Percentiles rank a stretch among this genome's conserved stretches.
phyloP scores from a whole-genome alignment of 2,113 vertebrate genomes.

The Pteropus alecto region DNA sequence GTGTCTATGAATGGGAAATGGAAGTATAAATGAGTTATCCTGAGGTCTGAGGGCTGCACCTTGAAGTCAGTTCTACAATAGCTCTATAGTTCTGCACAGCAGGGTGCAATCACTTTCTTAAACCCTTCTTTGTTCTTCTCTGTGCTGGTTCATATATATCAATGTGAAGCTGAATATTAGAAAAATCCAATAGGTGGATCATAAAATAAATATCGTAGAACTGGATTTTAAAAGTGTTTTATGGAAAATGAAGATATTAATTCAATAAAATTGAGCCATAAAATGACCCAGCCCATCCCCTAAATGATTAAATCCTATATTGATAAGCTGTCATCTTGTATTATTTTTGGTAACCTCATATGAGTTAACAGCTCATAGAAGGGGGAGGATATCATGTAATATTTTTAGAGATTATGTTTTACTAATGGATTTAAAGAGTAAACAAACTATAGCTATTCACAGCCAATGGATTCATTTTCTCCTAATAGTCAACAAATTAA shows the following conservation, averaged over 20 bases:
- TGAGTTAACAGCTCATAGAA: background rate
- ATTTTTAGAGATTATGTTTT: background rate
- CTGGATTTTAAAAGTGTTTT: slow-evolving; percentile 38
- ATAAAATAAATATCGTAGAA: slow-evolving; percentile 27
- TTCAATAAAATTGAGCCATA: background rate
- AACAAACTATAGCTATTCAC: background rate
- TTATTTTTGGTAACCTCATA: background rate
- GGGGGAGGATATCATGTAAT: background rate
- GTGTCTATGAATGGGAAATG: background rate
- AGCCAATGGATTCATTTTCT: background rate
- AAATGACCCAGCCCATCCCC: background rate
- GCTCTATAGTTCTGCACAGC: background rate
- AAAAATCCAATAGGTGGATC: background rate
- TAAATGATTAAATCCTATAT: background rate
- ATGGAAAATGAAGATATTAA: background rate
- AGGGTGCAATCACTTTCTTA: background rate
- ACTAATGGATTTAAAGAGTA: background rate
- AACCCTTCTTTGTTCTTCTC: background rate
- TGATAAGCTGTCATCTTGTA: background rate
- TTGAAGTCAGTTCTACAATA: background rate
- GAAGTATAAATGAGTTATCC: slow-evolving; percentile 52
- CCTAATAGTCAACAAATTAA: background rate
- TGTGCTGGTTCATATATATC: background rate
- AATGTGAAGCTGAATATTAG: background rate
- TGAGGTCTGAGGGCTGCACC: slow-evolving; percentile 22